A percentile compares a stretch with the other conserved stretches of the same genome.
Conservation (phyloP, 92 coral and sea anemone genomes). For the Zoanthus gigantus region DNA sequence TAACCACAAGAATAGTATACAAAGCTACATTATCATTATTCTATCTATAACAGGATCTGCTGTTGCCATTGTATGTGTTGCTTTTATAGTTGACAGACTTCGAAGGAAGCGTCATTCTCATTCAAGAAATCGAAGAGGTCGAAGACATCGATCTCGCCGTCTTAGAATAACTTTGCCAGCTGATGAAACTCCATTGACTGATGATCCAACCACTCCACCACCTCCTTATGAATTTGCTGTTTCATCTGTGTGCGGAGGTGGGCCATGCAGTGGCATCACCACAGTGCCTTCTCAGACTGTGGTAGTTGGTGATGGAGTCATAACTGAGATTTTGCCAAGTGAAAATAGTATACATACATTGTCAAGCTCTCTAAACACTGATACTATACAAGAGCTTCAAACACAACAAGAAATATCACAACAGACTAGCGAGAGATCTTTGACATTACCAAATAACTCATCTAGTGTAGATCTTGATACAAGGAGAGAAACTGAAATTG, state of each 20-base stretch:
- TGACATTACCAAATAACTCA: background rate
- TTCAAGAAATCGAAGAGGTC: constrained; percentile 74
- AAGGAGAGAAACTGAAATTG: background rate
- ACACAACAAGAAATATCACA: background rate
- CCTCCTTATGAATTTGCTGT: constrained; percentile 78
- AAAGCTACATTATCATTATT: constrained; percentile 78
- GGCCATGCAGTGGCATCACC: background rate
- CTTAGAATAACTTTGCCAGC: constrained; percentile 56
- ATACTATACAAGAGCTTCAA: background rate
- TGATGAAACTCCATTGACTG: constrained; percentile 62
- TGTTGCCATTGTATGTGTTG: constrained; percentile 73
- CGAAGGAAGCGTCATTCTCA: constrained; percentile 72
- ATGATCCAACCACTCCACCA: constrained; percentile 83
- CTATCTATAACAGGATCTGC: constrained; percentile 83
- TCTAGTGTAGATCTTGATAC: background rate
- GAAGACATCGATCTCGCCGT: constrained; percentile 59
- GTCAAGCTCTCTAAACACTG: background rate
- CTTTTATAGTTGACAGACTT: constrained; percentile 75
- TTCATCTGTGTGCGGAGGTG: constrained; percentile 55
- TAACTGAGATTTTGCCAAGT: constrained; percentile 23
- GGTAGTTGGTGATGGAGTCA: background rate
- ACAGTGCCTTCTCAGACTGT: background rate
- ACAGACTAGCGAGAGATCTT: background rate
- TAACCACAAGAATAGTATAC: constrained; percentile 54
- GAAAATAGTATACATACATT: background rate